Conservation (phyloP, 2,797 vertebrate species). For the Onychomys torridus region DNA sequence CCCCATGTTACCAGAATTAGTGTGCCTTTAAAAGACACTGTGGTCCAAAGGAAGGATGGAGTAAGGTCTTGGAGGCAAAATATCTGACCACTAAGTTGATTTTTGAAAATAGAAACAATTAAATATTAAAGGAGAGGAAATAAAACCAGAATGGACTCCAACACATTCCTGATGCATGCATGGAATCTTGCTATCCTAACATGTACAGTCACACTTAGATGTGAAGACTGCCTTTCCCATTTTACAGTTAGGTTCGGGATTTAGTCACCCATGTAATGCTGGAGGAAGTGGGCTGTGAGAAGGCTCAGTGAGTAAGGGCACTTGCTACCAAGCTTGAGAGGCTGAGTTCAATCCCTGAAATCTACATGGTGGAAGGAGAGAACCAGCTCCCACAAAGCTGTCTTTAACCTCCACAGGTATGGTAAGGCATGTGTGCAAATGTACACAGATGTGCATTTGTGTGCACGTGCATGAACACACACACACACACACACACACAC, state of each 20-base stretch:
- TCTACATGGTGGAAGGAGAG: no score
- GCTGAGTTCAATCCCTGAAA: not conserved
- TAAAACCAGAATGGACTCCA: no score
- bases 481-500: no score
- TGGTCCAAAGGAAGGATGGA: not conserved
- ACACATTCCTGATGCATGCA: rapidly evolving
- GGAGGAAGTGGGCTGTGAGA: no score
- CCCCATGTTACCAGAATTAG: not conserved
- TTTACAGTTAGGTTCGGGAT: not conserved
- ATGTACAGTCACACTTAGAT: not conserved
- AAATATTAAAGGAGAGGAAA: not conserved
- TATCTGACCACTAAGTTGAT: not conserved
- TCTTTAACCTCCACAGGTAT: not conserved
- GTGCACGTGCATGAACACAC: not conserved
- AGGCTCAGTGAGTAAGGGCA: not conserved
- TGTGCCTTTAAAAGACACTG: not conserved
- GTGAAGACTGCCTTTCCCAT: not conserved
- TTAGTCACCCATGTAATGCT: not conserved
- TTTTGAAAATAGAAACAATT: not conserved
- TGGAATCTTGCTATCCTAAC: not conserved
- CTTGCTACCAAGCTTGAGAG: not conserved
- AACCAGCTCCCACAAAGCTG: not conserved
- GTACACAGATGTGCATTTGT: not conserved
- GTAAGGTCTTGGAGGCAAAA: not conserved
- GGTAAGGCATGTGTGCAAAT: not conserved